phyloP scores from a whole-genome alignment of 1,140 invertebrate genomes.

The Zaprionus tsacasi region DNA sequence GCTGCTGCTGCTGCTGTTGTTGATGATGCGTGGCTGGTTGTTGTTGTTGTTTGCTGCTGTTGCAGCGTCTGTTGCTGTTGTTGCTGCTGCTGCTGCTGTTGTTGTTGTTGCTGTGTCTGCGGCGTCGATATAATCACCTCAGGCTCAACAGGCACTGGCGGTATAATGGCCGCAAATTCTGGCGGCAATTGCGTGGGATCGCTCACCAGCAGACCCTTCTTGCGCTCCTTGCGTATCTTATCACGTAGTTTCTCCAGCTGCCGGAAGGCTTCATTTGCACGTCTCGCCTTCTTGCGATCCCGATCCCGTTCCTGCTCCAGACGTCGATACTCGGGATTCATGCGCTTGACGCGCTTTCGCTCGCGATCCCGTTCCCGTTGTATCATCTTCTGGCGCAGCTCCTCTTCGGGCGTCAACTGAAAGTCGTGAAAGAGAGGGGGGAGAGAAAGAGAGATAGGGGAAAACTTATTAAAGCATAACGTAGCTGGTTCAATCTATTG shows the following conservation, averaged over 20 bases:
- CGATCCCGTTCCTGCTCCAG: constrained; percentile 81
- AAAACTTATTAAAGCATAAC: constrained; percentile 74
- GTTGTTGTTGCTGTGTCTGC: constrained; percentile 52
- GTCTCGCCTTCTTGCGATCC: constrained; percentile 74
- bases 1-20: constrained; percentile 43
- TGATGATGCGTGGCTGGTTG: constrained; percentile 37
- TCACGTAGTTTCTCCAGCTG: constrained; percentile 80
- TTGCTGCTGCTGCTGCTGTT: constrained; percentile 51
- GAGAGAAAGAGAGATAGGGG: constrained; percentile 21
- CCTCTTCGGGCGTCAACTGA: constrained; percentile 80
- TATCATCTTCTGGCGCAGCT: constrained; percentile 76
- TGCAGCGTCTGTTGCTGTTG: constrained; percentile 33
- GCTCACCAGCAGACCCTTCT: constrained; percentile 72
- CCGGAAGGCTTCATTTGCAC: constrained; percentile 78
- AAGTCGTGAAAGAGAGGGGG: constrained; percentile 29
- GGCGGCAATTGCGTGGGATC: constrained; percentile 71
- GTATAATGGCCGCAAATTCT: constrained; percentile 70
- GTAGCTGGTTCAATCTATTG: constrained; percentile 44
- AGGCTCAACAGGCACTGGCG: constrained; percentile 77
- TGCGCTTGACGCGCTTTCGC: constrained; percentile 75
- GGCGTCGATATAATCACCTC: constrained; percentile 70
- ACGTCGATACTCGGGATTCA: constrained; percentile 78
- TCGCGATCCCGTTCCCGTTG: constrained; percentile 79
- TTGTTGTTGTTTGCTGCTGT: constrained; percentile 40
- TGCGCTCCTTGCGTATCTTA: constrained; percentile 81